Percentiles rank a stretch among this genome's conserved stretches.
Conservation (phyloP, 2,113 vertebrate genomes). For the Paradoxurus hermaphroditus region DNA sequence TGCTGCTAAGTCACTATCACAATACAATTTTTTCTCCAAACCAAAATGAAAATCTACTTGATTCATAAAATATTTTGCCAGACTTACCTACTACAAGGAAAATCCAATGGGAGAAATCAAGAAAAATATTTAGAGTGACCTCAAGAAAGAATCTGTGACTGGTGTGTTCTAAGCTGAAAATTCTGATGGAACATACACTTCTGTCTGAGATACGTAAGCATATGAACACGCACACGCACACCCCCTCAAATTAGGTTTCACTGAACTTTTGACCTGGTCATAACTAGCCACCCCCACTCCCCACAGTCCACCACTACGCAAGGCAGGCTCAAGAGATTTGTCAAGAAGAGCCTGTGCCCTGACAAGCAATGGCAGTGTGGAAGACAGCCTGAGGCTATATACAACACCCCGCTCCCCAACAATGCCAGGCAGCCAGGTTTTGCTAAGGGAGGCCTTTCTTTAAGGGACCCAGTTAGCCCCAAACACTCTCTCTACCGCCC, state of each 20-base stretch:
- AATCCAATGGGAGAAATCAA: neutral
- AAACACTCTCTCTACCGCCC: slow-evolving; percentile 3
- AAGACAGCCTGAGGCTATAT: slow-evolving; percentile 73
- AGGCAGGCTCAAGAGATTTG: slow-evolving; percentile 55
- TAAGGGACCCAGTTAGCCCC: slow-evolving; percentile 41
- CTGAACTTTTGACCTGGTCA: slow-evolving; percentile 82
- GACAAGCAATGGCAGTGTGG: slow-evolving; percentile 73
- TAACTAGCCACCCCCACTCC: slow-evolving; percentile 72
- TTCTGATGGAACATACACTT: slow-evolving; percentile 5
- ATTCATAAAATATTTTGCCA: neutral
- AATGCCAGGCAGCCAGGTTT: slow-evolving; percentile 54
- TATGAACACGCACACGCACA: neutral
- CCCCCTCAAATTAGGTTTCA: slow-evolving; percentile 61
- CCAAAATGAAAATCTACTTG: neutral
- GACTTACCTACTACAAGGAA: neutral
- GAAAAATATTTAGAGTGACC: neutral
- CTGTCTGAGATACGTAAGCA: neutral
- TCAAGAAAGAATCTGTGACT: neutral
- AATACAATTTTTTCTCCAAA: neutral
- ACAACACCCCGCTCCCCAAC: slow-evolving; percentile 61
- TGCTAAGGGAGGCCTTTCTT: slow-evolving; percentile 67
- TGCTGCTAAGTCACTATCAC: neutral
- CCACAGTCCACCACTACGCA: slow-evolving; percentile 34
- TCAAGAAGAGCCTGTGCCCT: slow-evolving; percentile 69
- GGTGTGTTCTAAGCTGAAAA: neutral